Base-by-base conservation (phyloP, 2,888 invertebrate species). In the Aporophyla nigra region DNA sequence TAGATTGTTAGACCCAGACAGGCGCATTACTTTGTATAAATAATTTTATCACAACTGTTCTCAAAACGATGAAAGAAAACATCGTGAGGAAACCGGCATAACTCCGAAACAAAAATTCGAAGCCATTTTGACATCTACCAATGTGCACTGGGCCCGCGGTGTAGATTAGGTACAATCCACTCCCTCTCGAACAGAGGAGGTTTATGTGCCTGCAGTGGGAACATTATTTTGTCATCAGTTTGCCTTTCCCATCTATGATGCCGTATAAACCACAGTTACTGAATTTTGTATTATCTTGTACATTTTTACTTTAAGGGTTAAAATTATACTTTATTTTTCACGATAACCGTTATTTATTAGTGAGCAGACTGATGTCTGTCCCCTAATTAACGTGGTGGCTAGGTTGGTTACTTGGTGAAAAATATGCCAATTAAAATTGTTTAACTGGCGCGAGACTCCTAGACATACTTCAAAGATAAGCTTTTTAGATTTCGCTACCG, bases 381-480 rank as follows among this genome's bases (percentile, higher is more conserved):
- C 16, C 24, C 27, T 40, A 56, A 49, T 65, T 40, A 49, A 14
- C 27, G 9, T 40, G 2, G 5, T 27, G 43, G 3, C 40, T 51
- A 49, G 5, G 16, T 19, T 19, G 14, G 51, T 53, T 16, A 14
- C 43, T 16, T 33, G 40, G n/a, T 33, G 10, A 51, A 43, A 5
- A 71, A 56, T 51, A 33, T 12, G 12, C 16, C 33, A 68, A 43
- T 74, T 24, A 24, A 74, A 56, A 51, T 27, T 46, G 1, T 59
- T 46, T 12, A 21, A 21, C 33, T 65, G 33, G 19, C 43, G 14
- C 21, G 2, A 77, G 6, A 43, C 12, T 61, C 43, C 9, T 24
- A 53, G 6, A 56, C n/a, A 19, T 7, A n/a, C 24, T 27, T 43
- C 16, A 51, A 79, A 33, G 24, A 16, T 6, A 67, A 66, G 33